Evolutionary conservation across 2,888 invertebrate species (phyloP).

Genomic region (Barypeithes pellucidus): DNA sequence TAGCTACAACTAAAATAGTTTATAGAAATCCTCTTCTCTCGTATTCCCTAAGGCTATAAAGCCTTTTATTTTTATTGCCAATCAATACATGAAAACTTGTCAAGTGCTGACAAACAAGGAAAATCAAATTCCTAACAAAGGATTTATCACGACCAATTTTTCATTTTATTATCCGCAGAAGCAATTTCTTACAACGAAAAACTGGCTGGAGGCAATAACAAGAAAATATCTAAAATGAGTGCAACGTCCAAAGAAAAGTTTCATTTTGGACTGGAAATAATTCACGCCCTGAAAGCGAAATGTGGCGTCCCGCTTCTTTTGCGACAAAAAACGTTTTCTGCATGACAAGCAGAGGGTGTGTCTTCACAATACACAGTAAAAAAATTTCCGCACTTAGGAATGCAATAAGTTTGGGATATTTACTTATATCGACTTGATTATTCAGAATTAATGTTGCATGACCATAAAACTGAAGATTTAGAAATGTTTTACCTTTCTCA

Average conservation of each 20-base stretch:
- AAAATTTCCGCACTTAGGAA: too few relatives aligned
- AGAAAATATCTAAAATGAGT: conserved; percentile 21
- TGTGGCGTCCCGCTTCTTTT: conserved; percentile 4
- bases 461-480: too few relatives aligned
- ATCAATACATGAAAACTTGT: not conserved
- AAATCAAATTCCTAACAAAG: conserved; percentile 26
- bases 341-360: conserved; percentile 13
- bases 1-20: too few relatives aligned
- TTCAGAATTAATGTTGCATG: too few relatives aligned
- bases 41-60: not conserved
- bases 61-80: conserved; percentile 11
- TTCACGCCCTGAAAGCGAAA: conserved; percentile 3
- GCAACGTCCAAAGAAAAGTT: conserved; percentile 25
- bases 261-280: conserved; percentile 13
- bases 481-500: too few relatives aligned
- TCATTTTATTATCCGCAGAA: conserved; percentile 23
- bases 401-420: too few relatives aligned
- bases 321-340: conserved; percentile 15
- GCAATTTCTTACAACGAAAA: conserved; percentile 26
- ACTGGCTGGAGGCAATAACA: conserved; percentile 19
- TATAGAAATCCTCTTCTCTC: not conserved
- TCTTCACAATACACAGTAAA: too few relatives aligned
- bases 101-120: conserved; percentile 1
- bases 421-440: too few relatives aligned
- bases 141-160: conserved; percentile 23